These are phyloP conservation scores for Actenoides lindsayi DNA, from an alignment of 2,113 vertebrate species.

Conservation along the genomic window DNA sequence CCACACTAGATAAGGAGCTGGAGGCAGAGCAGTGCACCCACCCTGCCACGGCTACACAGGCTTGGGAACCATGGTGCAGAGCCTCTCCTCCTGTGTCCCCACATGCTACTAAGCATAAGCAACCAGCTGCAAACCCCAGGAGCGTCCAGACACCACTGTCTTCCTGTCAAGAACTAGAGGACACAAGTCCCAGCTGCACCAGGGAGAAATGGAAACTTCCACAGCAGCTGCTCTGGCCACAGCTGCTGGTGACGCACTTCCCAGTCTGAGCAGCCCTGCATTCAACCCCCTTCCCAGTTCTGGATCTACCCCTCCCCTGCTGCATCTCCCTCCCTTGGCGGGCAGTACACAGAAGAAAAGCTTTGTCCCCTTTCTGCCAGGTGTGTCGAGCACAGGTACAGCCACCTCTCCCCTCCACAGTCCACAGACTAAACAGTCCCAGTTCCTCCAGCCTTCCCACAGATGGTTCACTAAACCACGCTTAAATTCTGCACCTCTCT, in stretches of 20 bases:
- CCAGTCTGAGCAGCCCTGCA: not conserved
- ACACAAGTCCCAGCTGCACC: accelerated
- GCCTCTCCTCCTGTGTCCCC: not conserved
- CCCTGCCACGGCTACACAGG: not conserved
- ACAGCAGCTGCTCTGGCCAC: not conserved
- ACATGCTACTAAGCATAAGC: accelerated
- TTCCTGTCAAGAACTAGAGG: not conserved
- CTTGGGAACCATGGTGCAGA: not conserved
- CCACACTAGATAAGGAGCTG: not conserved
- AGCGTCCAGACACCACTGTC: too few relatives aligned
- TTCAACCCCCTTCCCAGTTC: not conserved
- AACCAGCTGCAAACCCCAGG: not conserved
- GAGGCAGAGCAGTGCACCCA: not conserved
- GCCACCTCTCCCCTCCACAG: not conserved
- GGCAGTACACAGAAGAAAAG: not conserved
- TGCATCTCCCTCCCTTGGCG: not conserved
- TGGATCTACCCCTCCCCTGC: not conserved
- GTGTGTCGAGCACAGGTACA: not conserved
- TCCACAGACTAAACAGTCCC: not conserved
- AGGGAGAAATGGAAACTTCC: not conserved
- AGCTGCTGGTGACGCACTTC: not conserved
- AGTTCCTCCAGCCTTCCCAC: not conserved
- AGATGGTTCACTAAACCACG: not conserved
- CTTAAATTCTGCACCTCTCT: not conserved
- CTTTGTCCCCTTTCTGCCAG: not conserved